Conservation (phyloP, 1,140 invertebrate genomes). For the Calliopsis andreniformis region DNA sequence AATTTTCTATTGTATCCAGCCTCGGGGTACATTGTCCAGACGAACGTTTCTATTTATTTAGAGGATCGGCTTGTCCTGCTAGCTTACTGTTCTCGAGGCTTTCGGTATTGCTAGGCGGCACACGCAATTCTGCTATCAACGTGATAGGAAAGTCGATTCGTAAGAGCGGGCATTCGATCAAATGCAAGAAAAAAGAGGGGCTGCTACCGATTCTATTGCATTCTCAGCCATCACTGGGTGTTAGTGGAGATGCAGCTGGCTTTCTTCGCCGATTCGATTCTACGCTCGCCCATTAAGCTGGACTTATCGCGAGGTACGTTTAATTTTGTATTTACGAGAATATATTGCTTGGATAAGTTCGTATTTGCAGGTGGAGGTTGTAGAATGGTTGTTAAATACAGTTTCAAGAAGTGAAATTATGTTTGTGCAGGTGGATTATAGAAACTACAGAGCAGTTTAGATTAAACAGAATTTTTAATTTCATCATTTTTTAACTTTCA, state of each 20-base stretch:
- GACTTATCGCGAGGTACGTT: neutral
- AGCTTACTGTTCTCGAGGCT: neutral
- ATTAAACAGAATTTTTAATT: too few species aligned
- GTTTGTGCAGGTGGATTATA: too few species aligned
- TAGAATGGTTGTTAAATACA: too few species aligned
- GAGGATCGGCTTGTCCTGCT: conserved; percentile 14
- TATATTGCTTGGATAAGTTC: too few species aligned
- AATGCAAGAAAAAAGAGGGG: conserved; percentile 44
- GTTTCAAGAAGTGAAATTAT: too few species aligned
- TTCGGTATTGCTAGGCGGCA: conserved; percentile 50
- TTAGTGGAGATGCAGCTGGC: neutral
- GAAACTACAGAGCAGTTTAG: too few species aligned
- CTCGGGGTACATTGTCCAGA: conserved; percentile 3
- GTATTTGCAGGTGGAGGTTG: too few species aligned
- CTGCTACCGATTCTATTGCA: conserved; percentile 32
- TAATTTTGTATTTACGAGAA: neutral
- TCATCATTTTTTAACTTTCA: too few species aligned
- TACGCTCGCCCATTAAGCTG: conserved; percentile 1
- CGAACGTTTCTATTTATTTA: conserved; percentile 33
- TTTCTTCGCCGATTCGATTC: conserved; percentile 15
- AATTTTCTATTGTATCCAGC: conserved; percentile 46
- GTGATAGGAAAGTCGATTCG: conserved; percentile 60
- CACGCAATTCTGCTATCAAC: conserved; percentile 54
- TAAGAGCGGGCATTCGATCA: conserved; percentile 32
- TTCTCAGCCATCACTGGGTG: conserved; percentile 6